Conservation (phyloP, 2,888 invertebrate genomes). For the Carpatolechia fugitivella region DNA sequence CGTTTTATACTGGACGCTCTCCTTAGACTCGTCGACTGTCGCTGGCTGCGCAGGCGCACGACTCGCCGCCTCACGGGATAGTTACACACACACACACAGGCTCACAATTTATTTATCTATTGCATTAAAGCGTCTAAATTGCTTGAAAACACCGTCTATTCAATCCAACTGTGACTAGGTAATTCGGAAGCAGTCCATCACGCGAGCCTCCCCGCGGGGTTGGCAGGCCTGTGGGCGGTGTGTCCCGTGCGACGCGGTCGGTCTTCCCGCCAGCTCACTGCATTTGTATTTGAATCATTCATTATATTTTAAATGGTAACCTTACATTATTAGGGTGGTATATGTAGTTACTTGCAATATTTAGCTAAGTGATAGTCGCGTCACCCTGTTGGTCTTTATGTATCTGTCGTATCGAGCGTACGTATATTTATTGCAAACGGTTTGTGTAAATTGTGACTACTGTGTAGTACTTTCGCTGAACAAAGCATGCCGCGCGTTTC, state of each 20-base stretch:
- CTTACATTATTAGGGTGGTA: conserved; percentile 59
- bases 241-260: conserved; percentile 20
- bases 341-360: conserved; percentile 72
- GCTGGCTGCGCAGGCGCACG: conserved; percentile 16
- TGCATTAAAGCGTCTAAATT: no score
- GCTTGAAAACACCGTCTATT: no score
- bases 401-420: conserved; percentile 48
- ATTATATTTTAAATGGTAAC: conserved; percentile 59
- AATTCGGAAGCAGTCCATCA: no score
- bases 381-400: conserved; percentile 51
- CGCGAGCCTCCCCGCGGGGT: no score
- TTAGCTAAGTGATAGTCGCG: conserved; percentile 65
- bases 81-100: no score
- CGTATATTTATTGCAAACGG: conserved; percentile 53
- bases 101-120: no score
- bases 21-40: no score
- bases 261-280: conserved; percentile 44
- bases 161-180: no score
- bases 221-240: background rate
- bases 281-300: conserved; percentile 57
- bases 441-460: conserved; percentile 57
- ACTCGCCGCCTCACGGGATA: background rate
- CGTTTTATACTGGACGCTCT: conserved; percentile 50
- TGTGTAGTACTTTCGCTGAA: conserved; percentile 51
- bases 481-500: conserved; percentile 32